phyloP scores from a whole-genome alignment of 2,113 vertebrate genomes.

The Xerus inauris region DNA sequence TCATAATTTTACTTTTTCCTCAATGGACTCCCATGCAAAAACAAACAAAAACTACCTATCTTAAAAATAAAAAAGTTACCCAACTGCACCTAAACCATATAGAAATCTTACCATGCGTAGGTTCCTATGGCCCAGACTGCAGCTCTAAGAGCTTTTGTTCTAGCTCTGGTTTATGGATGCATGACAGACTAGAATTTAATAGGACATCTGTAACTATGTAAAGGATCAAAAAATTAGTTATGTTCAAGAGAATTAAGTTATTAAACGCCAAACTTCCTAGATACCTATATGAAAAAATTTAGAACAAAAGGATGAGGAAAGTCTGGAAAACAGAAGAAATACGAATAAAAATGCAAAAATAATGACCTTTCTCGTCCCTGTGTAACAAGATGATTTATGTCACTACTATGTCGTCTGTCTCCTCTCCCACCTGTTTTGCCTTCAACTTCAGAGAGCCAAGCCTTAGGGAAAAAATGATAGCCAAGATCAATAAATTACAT shows the following conservation, averaged over 20 bases:
- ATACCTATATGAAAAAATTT: background rate
- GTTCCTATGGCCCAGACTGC: background rate
- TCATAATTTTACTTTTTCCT: background rate
- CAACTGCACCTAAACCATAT: background rate
- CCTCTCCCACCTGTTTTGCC: slow-evolving; percentile 94
- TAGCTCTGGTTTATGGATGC: background rate
- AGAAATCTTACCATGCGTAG: background rate
- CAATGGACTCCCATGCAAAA: background rate
- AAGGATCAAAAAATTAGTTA: slow-evolving; percentile 54
- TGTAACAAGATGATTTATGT: slow-evolving; percentile 96
- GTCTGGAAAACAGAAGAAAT: background rate
- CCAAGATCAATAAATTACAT: background rate
- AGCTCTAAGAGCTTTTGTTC: background rate
- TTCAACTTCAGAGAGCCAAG: slow-evolving; percentile 98
- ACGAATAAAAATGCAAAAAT: slow-evolving; percentile 60
- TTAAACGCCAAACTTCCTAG: slow-evolving; percentile 30
- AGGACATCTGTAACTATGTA: slow-evolving; percentile 19
- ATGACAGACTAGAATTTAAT: background rate
- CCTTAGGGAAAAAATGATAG: slow-evolving; percentile 84
- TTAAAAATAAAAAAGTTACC: background rate
- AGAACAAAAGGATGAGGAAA: slow-evolving; percentile 15
- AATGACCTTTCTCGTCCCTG: slow-evolving; percentile 97
- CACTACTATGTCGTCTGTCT: slow-evolving; percentile 95
- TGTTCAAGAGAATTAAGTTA: slow-evolving; percentile 46
- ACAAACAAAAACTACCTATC: background rate